These are phyloP conservation scores for Cygnus buccinator DNA, from an alignment of 2,113 vertebrate species.

Conservation along the genomic window DNA sequence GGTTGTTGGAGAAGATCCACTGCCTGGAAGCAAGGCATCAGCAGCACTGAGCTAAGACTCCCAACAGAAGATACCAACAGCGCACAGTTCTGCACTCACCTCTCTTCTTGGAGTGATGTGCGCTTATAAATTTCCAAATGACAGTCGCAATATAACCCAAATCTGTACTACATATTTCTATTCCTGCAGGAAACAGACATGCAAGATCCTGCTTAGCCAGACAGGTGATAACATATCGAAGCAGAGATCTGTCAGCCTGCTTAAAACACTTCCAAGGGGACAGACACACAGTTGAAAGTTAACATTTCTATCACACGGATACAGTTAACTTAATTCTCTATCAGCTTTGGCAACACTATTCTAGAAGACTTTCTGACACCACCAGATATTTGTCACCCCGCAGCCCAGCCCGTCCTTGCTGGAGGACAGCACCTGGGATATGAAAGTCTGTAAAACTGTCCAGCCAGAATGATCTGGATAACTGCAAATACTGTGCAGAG, in stretches of 20 bases:
- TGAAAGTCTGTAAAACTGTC: rapidly evolving
- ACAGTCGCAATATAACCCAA: neutral
- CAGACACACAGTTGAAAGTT: neutral
- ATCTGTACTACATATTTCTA: neutral
- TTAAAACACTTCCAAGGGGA: neutral
- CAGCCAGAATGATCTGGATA: neutral
- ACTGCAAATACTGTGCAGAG: neutral
- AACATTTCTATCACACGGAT: neutral
- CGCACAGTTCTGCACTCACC: neutral
- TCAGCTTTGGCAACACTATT: neutral
- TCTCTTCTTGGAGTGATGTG: neutral
- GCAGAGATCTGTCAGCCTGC: neutral
- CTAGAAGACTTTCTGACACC: neutral
- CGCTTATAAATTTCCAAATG: neutral
- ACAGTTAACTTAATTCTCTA: neutral
- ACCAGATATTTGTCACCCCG: rapidly evolving
- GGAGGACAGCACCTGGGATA: neutral
- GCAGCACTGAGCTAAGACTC: neutral
- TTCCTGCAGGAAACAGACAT: neutral
- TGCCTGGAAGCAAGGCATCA: neutral
- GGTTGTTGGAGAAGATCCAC: neutral
- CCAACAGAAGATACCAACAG: neutral
- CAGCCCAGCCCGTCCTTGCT: neutral
- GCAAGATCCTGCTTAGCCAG: neutral
- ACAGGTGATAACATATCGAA: neutral